phyloP scores from a whole-genome alignment of 2,797 vertebrate genomes.

The Poecilia gillii region DNA sequence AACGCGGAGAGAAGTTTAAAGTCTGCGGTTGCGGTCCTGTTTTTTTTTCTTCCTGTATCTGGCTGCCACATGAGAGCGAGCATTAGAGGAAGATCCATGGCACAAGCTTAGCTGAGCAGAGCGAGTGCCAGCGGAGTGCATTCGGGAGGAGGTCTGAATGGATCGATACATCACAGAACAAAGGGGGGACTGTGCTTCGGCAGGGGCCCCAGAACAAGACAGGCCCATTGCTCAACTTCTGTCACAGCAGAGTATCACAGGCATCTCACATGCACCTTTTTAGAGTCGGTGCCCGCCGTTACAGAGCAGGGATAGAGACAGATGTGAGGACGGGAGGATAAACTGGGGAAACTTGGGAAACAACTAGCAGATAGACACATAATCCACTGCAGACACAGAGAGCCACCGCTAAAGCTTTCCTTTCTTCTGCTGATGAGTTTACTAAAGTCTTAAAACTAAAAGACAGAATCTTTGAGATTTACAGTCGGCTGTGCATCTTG shows the following conservation, averaged over 20 bases:
- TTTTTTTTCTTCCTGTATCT: slow-evolving; percentile 3
- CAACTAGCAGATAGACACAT: slow-evolving; percentile 9
- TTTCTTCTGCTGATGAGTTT: neutral
- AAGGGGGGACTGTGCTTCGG: slow-evolving; percentile 71
- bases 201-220: slow-evolving; percentile 67
- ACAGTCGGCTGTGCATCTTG: neutral
- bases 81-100: slow-evolving; percentile 42
- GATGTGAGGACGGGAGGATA: slow-evolving; percentile 46
- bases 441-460: neutral
- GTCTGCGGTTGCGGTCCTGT: neutral
- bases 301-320: slow-evolving; percentile 51
- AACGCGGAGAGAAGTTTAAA: slow-evolving; percentile 4
- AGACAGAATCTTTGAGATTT: neutral
- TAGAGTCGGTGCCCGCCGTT: slow-evolving; percentile 39
- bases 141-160: slow-evolving; percentile 67
- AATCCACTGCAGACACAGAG: slow-evolving; percentile 1
- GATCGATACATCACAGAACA: slow-evolving; percentile 77
- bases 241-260: slow-evolving; percentile 68
- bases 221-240: slow-evolving; percentile 72
- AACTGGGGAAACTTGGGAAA: slow-evolving; percentile 44
- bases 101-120: slow-evolving; percentile 48
- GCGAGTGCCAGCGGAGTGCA: slow-evolving; percentile 56
- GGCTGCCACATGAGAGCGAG: slow-evolving; percentile 26
- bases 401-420: neutral
- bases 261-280: slow-evolving; percentile 67